Conservation (phyloP, 2,797 vertebrate genomes). For the Acrossocheilus wenchowensis region DNA sequence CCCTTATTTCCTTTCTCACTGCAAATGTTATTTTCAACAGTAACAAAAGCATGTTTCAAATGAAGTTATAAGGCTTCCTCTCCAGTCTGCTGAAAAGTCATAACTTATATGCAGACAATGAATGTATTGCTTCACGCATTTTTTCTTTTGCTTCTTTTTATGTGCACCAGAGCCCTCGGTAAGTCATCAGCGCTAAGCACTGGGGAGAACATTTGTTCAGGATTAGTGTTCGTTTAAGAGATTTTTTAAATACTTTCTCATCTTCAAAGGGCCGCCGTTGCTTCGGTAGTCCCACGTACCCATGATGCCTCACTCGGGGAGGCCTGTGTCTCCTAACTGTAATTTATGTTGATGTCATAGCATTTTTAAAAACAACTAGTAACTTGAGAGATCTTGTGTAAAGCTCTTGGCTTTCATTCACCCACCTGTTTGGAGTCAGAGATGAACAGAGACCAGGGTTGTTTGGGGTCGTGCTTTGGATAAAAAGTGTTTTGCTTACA, state of each 20-base stretch:
- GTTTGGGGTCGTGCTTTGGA: constrained; percentile 67
- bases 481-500: constrained; percentile 61
- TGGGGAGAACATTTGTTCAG: constrained; percentile 63
- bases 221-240: constrained; percentile 62
- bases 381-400: constrained; percentile 67
- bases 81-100: constrained; percentile 52
- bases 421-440: constrained; percentile 62
- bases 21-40: constrained; percentile 52
- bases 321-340: constrained; percentile 63
- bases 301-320: constrained; percentile 63
- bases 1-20: constrained; percentile 33
- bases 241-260: constrained; percentile 60
- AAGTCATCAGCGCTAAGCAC: constrained; percentile 36
- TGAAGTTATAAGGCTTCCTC: constrained; percentile 55
- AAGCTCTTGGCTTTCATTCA: constrained; percentile 56
- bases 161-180: constrained; percentile 28
- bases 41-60: constrained; percentile 57
- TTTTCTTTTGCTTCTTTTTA: constrained; percentile 48
- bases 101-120: constrained; percentile 52
- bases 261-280: constrained; percentile 67
- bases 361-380: constrained; percentile 76
- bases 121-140: constrained; percentile 56
- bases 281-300: constrained; percentile 65
- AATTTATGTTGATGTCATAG: constrained; percentile 70
- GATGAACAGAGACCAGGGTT: constrained; percentile 58